A percentile compares a stretch with the other conserved stretches of the same genome.
These are phyloP conservation scores for Scyliorhinus canicula DNA, from an alignment of 2,797 vertebrate species.

Conservation along the genomic window DNA sequence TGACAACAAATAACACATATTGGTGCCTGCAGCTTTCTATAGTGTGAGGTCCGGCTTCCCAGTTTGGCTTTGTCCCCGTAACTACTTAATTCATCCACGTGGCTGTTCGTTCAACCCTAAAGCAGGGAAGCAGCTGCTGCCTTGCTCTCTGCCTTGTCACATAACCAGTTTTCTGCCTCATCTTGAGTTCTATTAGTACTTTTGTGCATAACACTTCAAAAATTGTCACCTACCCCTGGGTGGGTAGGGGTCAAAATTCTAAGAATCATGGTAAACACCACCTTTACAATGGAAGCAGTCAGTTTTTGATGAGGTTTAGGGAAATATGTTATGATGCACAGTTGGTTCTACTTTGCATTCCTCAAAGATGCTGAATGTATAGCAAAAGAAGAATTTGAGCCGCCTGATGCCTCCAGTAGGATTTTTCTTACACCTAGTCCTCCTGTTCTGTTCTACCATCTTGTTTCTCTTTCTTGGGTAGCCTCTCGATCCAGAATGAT, in stretches of 20 bases:
- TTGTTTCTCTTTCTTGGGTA: no score
- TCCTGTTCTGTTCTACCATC: not conserved
- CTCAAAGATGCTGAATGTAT: not conserved
- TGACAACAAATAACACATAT: no score
- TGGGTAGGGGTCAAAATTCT: not conserved
- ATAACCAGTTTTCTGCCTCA: not conserved
- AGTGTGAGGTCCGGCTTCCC: not conserved
- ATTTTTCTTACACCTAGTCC: no score
- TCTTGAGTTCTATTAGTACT: not conserved
- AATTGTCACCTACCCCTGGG: not conserved
- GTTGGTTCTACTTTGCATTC: not conserved
- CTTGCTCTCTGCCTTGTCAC: not conserved
- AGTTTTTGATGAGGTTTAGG: not conserved
- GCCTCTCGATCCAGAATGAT: not conserved
- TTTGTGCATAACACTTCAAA: not conserved
- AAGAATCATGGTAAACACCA: not conserved
- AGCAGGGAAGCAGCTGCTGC: not conserved
- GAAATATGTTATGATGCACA: not conserved
- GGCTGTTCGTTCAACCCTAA: not conserved
- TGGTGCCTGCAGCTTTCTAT: no score
- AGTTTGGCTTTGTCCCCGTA: not conserved
- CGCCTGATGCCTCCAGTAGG: not conserved
- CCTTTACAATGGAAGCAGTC: not conserved
- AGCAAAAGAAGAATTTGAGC: not conserved
- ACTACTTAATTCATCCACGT: not conserved